A percentile compares a stretch with the other conserved stretches of the same genome.
Conservation (phyloP, 2,113 vertebrate species). For the Pontoporia blainvillei region DNA sequence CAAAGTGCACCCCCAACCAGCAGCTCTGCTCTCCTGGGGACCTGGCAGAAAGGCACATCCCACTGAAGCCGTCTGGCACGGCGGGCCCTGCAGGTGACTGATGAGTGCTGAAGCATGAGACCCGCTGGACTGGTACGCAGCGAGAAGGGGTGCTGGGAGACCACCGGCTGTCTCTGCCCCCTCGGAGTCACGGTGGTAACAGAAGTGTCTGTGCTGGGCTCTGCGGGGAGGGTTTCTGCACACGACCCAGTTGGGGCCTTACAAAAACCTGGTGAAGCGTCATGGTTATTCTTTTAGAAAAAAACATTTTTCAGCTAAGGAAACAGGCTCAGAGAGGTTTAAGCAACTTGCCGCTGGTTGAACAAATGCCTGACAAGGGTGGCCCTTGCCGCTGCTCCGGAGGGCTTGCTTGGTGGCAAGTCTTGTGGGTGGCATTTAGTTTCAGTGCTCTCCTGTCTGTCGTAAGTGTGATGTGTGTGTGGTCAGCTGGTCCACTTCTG, state of each 20-base stretch:
- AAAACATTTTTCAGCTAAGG: not conserved
- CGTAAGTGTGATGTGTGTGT: accelerated
- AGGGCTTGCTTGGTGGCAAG: accelerated
- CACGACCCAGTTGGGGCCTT: accelerated
- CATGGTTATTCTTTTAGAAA: not conserved
- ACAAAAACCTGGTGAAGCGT: not conserved
- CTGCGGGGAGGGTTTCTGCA: accelerated
- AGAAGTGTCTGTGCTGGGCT: accelerated
- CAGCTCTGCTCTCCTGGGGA: not conserved
- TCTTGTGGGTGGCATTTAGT: accelerated
- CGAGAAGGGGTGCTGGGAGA: not conserved
- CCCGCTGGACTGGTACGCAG: no score
- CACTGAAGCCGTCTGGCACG: accelerated
- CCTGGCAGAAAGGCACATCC: not conserved
- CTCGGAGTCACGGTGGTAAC: not conserved
- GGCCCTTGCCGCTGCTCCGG: accelerated
- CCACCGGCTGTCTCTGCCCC: no score
- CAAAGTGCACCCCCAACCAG: not conserved
- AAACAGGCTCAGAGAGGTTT: not conserved
- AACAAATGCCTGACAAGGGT: accelerated
- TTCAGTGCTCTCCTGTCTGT: accelerated
- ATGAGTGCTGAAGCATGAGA: not conserved
- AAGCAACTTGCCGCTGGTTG: not conserved
- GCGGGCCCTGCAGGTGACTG: not conserved
- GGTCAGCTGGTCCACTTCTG: not conserved